phyloP scores from a whole-genome alignment of 2,888 invertebrate species.

The Tetramorium bicarinatum region DNA sequence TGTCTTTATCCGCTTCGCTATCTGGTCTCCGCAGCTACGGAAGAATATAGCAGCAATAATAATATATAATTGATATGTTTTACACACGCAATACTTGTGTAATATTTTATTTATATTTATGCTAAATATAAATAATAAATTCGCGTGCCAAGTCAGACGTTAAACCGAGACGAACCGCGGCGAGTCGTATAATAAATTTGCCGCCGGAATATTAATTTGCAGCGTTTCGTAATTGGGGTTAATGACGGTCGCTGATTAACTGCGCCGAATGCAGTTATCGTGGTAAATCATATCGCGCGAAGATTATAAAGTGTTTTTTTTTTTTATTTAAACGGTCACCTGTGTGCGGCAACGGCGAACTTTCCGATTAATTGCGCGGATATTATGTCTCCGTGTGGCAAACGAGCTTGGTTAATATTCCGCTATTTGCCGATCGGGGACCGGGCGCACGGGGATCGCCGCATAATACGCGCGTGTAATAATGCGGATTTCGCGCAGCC shows the following conservation, averaged over 20 bases:
- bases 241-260: constrained; percentile 5
- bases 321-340: background rate
- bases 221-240: constrained; percentile 5
- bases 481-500: constrained; percentile 64
- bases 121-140: background rate
- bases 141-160: background rate
- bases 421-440: constrained; percentile 28
- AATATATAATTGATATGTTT: background rate
- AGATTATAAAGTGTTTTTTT: constrained; percentile 5
- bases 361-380: constrained; percentile 3
- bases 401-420: constrained; percentile 37
- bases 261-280: background rate
- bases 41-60: background rate
- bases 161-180: background rate
- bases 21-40: background rate
- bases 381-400: background rate
- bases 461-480: constrained; percentile 29
- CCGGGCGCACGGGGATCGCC: background rate
- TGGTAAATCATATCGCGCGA: background rate
- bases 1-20: background rate
- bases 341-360: background rate
- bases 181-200: background rate
- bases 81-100: too few relatives aligned
- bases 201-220: constrained; percentile 3
- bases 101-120: background rate